Evolutionary conservation across 1,140 invertebrate species (phyloP).

Genomic region (Steinernema feltiae): DNA sequence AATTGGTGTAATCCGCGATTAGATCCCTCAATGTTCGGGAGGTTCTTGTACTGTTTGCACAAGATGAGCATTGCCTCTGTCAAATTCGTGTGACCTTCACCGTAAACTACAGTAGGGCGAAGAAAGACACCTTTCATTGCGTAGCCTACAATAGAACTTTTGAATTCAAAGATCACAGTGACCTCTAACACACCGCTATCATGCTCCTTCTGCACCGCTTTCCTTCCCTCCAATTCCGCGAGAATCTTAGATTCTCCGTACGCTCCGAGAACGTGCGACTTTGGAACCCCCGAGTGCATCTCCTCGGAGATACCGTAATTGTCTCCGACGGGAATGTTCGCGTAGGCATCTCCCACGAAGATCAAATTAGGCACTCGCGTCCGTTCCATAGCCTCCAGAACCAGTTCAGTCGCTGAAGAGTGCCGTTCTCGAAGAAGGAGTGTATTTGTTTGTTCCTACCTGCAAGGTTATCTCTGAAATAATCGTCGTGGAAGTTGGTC

Average conservation of each 20-base stretch:
- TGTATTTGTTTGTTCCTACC: not conserved
- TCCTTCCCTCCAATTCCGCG: not conserved
- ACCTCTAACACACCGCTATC: not conserved
- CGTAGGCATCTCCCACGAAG: conserved; percentile 7
- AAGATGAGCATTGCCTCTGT: not conserved
- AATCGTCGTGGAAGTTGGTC: conserved; percentile 15
- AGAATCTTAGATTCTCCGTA: conserved; percentile 17
- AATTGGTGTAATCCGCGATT: conserved; percentile 2
- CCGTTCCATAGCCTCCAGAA: conserved; percentile 1
- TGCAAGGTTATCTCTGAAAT: conserved; percentile 17
- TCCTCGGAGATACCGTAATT: conserved; percentile 5
- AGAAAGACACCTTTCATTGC: not conserved
- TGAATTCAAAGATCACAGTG: not conserved
- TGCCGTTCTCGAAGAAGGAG: not conserved
- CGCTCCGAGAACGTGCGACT: conserved; percentile 13
- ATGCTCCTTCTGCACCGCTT: not conserved
- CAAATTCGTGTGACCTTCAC: not conserved
- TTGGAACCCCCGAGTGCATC: not conserved
- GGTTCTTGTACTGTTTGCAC: conserved; percentile 8
- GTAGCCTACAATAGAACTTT: not conserved
- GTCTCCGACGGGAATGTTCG: conserved; percentile 12
- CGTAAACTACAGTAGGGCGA: not conserved
- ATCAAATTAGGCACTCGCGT: conserved; percentile 12
- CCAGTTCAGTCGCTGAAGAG: conserved; percentile 15
- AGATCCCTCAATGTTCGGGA: not conserved